Percentiles rank a stretch among this genome's conserved stretches.
These are phyloP conservation scores for Xylocampa areola DNA, from an alignment of 2,888 invertebrate genomes.

Conservation along the genomic window DNA sequence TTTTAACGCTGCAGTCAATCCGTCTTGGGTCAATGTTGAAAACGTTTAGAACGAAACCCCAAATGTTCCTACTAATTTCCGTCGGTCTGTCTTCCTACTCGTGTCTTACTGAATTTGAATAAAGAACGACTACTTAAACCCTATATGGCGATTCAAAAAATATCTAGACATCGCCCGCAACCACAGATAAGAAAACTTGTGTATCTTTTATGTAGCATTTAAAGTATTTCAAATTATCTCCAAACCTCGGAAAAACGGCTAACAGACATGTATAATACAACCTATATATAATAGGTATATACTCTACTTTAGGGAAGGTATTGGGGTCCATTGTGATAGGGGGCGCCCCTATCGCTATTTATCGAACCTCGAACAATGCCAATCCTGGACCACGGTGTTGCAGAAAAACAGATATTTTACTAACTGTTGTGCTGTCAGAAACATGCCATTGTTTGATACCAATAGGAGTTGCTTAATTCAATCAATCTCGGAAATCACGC, in stretches of 20 bases:
- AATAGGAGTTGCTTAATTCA: slow-evolving; percentile 15
- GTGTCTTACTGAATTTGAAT: no score
- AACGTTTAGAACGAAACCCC: no score
- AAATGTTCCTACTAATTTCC: no score
- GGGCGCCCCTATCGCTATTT: slow-evolving; percentile 51
- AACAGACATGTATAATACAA: slow-evolving; percentile 41
- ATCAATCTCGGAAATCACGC: slow-evolving; percentile 8
- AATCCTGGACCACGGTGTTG: slow-evolving; percentile 18
- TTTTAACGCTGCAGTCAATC: no score
- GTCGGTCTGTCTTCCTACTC: no score
- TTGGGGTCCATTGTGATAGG: slow-evolving; percentile 31
- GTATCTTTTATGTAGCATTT: slow-evolving; percentile 34
- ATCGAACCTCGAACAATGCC: slow-evolving; percentile 52
- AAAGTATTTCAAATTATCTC: slow-evolving; percentile 38
- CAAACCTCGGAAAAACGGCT: slow-evolving; percentile 11
- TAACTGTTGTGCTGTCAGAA: slow-evolving; percentile 21
- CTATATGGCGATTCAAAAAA: slow-evolving; percentile 27
- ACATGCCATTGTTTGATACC: slow-evolving; percentile 35
- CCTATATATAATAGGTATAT: no score
- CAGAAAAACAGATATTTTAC: slow-evolving; percentile 35
- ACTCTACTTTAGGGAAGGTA: slow-evolving; percentile 24
- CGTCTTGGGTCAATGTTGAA: no score
- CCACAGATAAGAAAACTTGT: slow-evolving; percentile 24
- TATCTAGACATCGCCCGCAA: slow-evolving; percentile 38
- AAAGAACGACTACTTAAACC: no score